A percentile compares a stretch with the other conserved stretches of the same genome.
Conservation (phyloP, 2,888 invertebrate species). For the Latrodectus elegans region DNA sequence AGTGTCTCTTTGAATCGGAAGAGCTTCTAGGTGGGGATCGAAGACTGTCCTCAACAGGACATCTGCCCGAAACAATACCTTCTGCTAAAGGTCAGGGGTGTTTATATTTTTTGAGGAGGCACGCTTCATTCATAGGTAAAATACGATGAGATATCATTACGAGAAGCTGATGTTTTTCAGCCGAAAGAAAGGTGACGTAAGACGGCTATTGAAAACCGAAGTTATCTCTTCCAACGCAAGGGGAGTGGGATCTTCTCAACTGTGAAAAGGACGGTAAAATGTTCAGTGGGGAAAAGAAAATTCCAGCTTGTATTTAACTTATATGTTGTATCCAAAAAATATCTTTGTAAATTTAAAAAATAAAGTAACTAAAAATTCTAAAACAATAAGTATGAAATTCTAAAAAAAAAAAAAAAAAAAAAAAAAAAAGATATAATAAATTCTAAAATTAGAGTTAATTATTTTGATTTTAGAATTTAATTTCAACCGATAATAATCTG, state of each 20-base stretch:
- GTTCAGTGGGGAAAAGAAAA: not conserved
- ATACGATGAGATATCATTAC: conserved; percentile 23
- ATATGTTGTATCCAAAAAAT: too few relatives aligned
- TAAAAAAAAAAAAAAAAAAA: too few relatives aligned
- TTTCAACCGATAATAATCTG: too few relatives aligned
- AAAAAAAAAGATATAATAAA: too few relatives aligned
- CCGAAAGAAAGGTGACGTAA: not conserved
- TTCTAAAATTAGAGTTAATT: too few relatives aligned
- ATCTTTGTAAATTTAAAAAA: too few relatives aligned
- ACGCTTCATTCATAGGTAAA: conserved; percentile 29
- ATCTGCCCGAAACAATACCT: conserved; percentile 49
- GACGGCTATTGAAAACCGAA: not conserved
- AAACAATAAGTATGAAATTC: too few relatives aligned
- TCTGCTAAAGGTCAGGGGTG: conserved; percentile 37
- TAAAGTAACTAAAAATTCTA: too few relatives aligned
- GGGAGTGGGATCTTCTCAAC: conserved; percentile 20
- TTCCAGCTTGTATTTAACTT: not conserved
- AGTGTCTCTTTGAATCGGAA: conserved; percentile 20
- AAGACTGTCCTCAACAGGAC: conserved; percentile 44
- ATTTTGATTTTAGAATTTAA: too few relatives aligned
- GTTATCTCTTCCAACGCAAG: conserved; percentile 7
- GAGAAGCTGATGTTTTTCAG: not conserved
- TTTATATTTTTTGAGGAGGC: conserved; percentile 33
- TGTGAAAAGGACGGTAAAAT: not conserved
- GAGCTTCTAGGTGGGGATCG: conserved; percentile 8